These are phyloP conservation scores for Bedellia somnulentella DNA, from an alignment of 2,888 invertebrate genomes.

Conservation along the genomic window DNA sequence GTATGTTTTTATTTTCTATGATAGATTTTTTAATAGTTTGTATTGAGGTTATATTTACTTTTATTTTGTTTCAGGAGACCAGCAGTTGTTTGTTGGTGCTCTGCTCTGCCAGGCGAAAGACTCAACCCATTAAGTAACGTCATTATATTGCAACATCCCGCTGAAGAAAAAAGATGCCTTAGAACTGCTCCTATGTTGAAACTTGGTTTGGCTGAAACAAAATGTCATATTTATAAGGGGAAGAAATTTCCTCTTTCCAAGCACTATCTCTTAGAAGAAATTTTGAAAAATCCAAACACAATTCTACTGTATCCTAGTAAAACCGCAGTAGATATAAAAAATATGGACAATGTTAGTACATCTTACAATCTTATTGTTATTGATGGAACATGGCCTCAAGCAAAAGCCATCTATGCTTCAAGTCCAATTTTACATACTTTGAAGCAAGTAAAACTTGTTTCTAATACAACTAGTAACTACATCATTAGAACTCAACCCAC, in stretches of 20 bases:
- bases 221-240: slow-evolving; percentile 79
- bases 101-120: slow-evolving; percentile 72
- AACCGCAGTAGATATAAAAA: slow-evolving; percentile 69
- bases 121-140: slow-evolving; percentile 71
- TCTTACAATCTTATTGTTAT: slow-evolving; percentile 80
- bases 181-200: slow-evolving; percentile 89
- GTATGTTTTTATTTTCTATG: slow-evolving; percentile 44
- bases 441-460: slow-evolving; percentile 79
- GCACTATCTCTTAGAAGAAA: slow-evolving; percentile 66
- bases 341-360: slow-evolving; percentile 33
- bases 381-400: slow-evolving; percentile 96
- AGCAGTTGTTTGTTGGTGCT: slow-evolving; percentile 86
- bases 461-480: slow-evolving; percentile 76
- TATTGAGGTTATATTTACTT: not conserved
- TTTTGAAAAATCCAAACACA: slow-evolving; percentile 69
- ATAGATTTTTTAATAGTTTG: not conserved
- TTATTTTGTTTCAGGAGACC: slow-evolving; percentile 68
- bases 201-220: slow-evolving; percentile 70
- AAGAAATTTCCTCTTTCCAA: slow-evolving; percentile 78
- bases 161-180: slow-evolving; percentile 86
- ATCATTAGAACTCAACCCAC: slow-evolving; percentile 93
- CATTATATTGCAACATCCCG: slow-evolving; percentile 88
- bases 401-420: slow-evolving; percentile 86
- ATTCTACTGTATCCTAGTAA: slow-evolving; percentile 81
- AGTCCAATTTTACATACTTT: slow-evolving; percentile 75